Evolutionary conservation across 92 coral and sea anemone genomes (phyloP).

Genomic region (Pocillopora meandrina): DNA sequence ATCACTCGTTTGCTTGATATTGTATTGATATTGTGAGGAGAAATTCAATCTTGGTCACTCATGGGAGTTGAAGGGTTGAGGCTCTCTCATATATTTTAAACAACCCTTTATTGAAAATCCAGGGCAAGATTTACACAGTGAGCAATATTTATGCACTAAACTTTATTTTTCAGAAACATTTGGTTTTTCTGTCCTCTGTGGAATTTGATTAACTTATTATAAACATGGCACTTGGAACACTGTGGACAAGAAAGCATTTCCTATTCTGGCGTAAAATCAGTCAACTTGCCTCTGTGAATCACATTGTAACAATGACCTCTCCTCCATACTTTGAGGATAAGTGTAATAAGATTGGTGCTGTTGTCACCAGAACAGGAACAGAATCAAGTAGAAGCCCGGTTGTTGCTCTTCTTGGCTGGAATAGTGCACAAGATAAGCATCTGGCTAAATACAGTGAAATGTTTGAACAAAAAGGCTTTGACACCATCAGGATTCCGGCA

Average conservation of each 20-base stretch:
- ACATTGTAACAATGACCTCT: not conserved
- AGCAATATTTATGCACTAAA: too few relatives aligned
- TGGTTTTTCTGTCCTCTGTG: too few relatives aligned
- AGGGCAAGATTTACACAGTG: too few relatives aligned
- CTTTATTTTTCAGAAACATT: too few relatives aligned
- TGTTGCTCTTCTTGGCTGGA: slow-evolving; percentile 96
- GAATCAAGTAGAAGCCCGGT: slow-evolving; percentile 50
- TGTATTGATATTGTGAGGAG: too few relatives aligned
- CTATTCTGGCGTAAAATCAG: not conserved
- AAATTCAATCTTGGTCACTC: too few relatives aligned
- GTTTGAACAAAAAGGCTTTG: slow-evolving; percentile 76
- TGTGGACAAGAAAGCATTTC: not conserved
- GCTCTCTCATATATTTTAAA: too few relatives aligned
- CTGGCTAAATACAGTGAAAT: slow-evolving; percentile 81
- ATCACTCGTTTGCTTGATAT: too few relatives aligned
- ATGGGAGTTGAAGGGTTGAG: too few relatives aligned
- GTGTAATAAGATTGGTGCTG: slow-evolving; percentile 65
- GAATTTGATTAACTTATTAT: not conserved
- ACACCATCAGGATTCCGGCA: slow-evolving; percentile 79
- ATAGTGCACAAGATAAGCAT: slow-evolving; percentile 79
- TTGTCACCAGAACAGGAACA: slow-evolving; percentile 46
- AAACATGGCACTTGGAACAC: not conserved
- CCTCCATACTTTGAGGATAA: slow-evolving; percentile 8
- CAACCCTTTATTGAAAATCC: too few relatives aligned
- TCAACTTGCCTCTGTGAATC: not conserved